These are phyloP conservation scores for Platycheirus rosarum DNA, from an alignment of 2,888 invertebrate genomes.

Conservation along the genomic window DNA sequence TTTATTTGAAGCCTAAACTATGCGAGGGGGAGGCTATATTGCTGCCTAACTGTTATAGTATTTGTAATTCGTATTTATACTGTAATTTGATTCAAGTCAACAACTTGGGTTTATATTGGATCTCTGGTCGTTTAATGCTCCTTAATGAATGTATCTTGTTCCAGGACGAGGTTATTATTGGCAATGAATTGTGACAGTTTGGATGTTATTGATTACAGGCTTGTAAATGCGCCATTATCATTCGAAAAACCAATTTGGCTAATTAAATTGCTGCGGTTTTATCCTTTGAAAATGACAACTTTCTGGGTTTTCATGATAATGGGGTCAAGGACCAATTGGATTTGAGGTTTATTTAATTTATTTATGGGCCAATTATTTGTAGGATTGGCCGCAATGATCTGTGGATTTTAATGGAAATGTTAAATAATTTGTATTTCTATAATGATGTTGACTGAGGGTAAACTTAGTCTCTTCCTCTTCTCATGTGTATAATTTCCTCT, in stretches of 20 bases:
- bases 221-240: slow-evolving; percentile 10
- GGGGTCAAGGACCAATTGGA: slow-evolving; percentile 15
- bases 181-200: slow-evolving; percentile 69
- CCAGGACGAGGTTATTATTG: slow-evolving; percentile 58
- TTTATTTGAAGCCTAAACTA: slow-evolving; percentile 19
- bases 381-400: not conserved
- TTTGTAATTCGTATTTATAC: slow-evolving; percentile 70
- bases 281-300: slow-evolving; percentile 24
- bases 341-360: slow-evolving; percentile 9
- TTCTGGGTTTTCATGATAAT: slow-evolving; percentile 20
- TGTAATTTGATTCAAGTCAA: slow-evolving; percentile 70
- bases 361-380: not conserved
- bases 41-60: slow-evolving; percentile 47
- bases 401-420: not conserved
- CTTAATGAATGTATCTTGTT: slow-evolving; percentile 62
- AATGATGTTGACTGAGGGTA: no score
- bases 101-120: slow-evolving; percentile 67
- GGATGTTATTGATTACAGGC: slow-evolving; percentile 53
- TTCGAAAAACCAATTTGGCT: slow-evolving; percentile 51
- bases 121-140: slow-evolving; percentile 35
- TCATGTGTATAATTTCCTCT: no score
- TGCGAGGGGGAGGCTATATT: not conserved
- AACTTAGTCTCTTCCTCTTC: no score
- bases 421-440: not conserved
- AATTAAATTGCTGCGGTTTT: slow-evolving; percentile 53